Base-by-base conservation (phyloP, 2,888 invertebrate species). In the Cataglyphis altisquamis region DNA sequence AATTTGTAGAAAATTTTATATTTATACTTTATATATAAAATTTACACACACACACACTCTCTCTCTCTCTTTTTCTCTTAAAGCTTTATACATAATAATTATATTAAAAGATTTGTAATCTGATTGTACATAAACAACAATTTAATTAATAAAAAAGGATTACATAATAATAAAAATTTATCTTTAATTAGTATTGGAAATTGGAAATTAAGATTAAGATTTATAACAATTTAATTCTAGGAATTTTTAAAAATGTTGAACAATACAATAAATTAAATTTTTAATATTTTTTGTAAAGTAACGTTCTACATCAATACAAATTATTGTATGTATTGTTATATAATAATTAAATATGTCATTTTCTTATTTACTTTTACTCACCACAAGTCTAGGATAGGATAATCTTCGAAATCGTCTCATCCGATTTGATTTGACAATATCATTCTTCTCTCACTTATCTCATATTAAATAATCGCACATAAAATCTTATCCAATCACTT, bases 401-500 rank as follows among this genome's bases (percentile, higher is more conserved):
- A 3, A 25, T 8, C 29, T 41, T 12, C 25, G 12, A 39, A 6
- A 66, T 77, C 15, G 21, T 21, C 12, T 68, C 41, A 68, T 57
- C n/a, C 29, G 12, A 21, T 60, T 70, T 21, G 70, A 36, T 29
- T 29, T 29, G 41, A 21, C 12, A 8, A 18, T 29, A 36, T 78
- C 60, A 62, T 45, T 70, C 32, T 70, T 67, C 15, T 25, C 21
- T n/a, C 67, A 67, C 12, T 57, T 10, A n/a, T 45, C 18, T 18
- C 68, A 57, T 45, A 72, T 80, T 80, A 70, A 78, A 45, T 60
- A 78, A 77, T 60, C 25, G 25, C 21, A 12, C 60, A 70, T 45
- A 6, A 60, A 45, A 68, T 57, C 41, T 78, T 25, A n/a, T 32
- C 15, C 12, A 1, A 29, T 52, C 63, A 39, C 68, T 39, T n/a